phyloP scores from a whole-genome alignment of 1,140 invertebrate genomes.

The Bombus impatiens region DNA sequence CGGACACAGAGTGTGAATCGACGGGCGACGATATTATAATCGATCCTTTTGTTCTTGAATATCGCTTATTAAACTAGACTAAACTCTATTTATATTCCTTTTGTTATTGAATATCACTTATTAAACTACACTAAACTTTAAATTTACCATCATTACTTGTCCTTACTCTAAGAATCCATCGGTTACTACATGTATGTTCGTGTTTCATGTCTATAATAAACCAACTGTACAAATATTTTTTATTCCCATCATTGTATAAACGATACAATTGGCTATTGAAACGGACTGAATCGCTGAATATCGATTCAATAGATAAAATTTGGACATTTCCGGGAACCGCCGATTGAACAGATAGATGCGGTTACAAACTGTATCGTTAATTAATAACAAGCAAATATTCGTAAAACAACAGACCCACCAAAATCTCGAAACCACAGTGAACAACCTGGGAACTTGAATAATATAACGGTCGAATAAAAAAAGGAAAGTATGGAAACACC shows the following conservation, averaged over 20 bases:
- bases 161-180: too few relatives aligned
- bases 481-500: not conserved
- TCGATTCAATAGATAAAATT: constrained; percentile 2
- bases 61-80: too few relatives aligned
- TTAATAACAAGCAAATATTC: not conserved
- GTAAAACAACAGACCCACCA: not conserved
- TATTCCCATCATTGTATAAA: not conserved
- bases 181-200: too few relatives aligned
- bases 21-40: too few relatives aligned
- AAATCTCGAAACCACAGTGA: not conserved
- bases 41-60: too few relatives aligned
- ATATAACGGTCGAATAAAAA: not conserved
- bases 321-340: too few relatives aligned
- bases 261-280: not conserved
- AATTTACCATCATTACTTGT: too few relatives aligned
- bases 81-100: too few relatives aligned
- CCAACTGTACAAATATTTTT: not conserved
- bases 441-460: not conserved
- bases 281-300: not conserved
- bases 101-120: too few relatives aligned
- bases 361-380: not conserved
- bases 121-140: too few relatives aligned
- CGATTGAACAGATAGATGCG: too few relatives aligned
- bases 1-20: too few relatives aligned
- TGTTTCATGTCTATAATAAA: not conserved